phyloP scores from a whole-genome alignment of 2,888 invertebrate species.

The Ophioninae sp. region DNA sequence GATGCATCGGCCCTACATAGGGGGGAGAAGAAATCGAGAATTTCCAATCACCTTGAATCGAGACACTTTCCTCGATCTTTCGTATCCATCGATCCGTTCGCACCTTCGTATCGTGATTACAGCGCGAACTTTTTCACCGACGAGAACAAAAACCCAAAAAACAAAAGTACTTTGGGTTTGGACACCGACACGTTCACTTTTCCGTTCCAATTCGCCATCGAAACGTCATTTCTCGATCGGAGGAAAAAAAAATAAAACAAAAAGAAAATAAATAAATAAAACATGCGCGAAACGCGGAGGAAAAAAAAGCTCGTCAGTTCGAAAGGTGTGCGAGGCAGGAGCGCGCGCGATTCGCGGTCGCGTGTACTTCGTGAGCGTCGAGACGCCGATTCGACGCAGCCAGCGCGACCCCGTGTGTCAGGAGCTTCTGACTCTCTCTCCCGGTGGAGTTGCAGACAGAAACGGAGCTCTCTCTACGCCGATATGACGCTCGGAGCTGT shows the following conservation, averaged over 20 bases:
- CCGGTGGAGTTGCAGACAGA: slow-evolving; percentile 77
- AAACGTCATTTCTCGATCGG: background rate
- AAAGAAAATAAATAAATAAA: background rate
- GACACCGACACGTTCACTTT: slow-evolving; percentile 33
- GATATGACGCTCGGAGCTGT: slow-evolving; percentile 75
- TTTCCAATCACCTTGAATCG: slow-evolving; percentile 42
- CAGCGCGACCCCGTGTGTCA: slow-evolving; percentile 73
- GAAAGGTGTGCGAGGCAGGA: slow-evolving; percentile 6
- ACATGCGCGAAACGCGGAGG: background rate
- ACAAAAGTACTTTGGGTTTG: background rate
- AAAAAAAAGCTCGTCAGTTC: slow-evolving; percentile 26
- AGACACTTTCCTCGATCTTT: slow-evolving; percentile 40
- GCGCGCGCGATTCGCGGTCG: slow-evolving; percentile 41
- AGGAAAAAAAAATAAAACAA: too few relatives aligned
- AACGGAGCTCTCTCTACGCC: slow-evolving; percentile 77
- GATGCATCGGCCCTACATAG: background rate
- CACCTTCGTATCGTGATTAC: background rate
- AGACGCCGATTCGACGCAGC: slow-evolving; percentile 67
- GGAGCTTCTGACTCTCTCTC: slow-evolving; percentile 74
- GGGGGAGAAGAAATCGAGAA: slow-evolving; percentile 10
- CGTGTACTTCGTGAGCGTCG: slow-evolving; percentile 63
- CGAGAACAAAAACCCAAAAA: background rate
- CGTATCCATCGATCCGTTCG: slow-evolving; percentile 36
- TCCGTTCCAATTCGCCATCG: background rate
- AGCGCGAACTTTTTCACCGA: slow-evolving; percentile 6